Evolutionary conservation across 2,113 vertebrate species (phyloP).

Genomic region (Tonatia bakeri): DNA sequence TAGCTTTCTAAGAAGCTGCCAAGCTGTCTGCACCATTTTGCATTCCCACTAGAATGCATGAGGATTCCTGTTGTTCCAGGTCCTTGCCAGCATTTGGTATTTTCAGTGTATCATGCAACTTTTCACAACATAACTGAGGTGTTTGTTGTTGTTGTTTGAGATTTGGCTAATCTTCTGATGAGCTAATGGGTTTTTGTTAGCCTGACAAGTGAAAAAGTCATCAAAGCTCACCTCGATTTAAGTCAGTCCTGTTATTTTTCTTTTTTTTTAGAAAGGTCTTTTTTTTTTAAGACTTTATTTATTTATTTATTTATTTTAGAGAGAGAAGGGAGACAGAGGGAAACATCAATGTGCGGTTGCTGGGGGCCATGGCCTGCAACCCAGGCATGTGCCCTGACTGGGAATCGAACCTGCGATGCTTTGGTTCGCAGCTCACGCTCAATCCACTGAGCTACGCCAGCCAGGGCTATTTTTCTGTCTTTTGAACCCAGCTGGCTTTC

Average conservation of each 20-base stretch:
- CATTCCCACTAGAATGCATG: not conserved
- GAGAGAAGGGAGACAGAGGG: too few relatives aligned
- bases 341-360: too few relatives aligned
- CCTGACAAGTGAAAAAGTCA: not conserved
- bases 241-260: not conserved
- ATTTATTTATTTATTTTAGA: too few relatives aligned
- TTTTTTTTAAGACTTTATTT: too few relatives aligned
- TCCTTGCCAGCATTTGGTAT: not conserved
- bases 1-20: too few relatives aligned
- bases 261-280: too few relatives aligned
- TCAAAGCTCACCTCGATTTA: not conserved
- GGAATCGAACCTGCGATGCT: too few relatives aligned
- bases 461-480: not conserved
- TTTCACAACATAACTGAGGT: not conserved
- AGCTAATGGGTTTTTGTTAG: not conserved
- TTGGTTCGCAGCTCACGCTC: too few relatives aligned
- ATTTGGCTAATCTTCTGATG: not conserved
- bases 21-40: too few relatives aligned
- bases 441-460: too few relatives aligned
- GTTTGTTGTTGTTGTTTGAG: not conserved
- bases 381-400: too few relatives aligned
- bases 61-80: not conserved
- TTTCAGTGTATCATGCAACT: not conserved
- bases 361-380: too few relatives aligned
- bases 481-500: not conserved